Evolutionary conservation across 2,888 invertebrate genomes (phyloP).

Genomic region (Molorchus minor): DNA sequence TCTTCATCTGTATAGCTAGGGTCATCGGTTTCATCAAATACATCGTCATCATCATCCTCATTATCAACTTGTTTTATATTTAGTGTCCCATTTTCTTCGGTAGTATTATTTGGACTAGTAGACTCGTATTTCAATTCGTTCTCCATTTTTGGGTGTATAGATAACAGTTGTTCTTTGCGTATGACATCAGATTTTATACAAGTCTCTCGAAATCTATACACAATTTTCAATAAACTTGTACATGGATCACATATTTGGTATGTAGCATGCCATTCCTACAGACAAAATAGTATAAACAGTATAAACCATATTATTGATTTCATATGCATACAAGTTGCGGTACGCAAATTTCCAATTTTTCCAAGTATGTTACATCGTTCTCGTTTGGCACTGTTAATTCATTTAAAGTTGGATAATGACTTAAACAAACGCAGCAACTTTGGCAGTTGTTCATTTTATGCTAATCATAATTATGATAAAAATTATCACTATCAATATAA

Average conservation of each 20-base stretch:
- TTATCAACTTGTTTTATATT: conserved; percentile 17
- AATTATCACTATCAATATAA: no score
- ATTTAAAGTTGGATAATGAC: conserved; percentile 34
- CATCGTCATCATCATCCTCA: conserved; percentile 32
- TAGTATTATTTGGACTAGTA: conserved; percentile 3
- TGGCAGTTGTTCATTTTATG: conserved; percentile 9
- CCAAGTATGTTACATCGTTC: conserved; percentile 34
- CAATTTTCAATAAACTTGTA: conserved; percentile 42
- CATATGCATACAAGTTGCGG: conserved; percentile 43
- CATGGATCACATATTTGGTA: conserved; percentile 45
- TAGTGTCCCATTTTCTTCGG: conserved; percentile 30
- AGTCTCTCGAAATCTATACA: conserved; percentile 44
- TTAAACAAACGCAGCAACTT: conserved; percentile 45
- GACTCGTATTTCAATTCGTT: conserved; percentile 9
- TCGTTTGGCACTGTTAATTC: conserved; percentile 39
- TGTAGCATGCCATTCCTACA: conserved; percentile 40
- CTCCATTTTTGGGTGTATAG: conserved; percentile 21
- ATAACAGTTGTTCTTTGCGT: conserved; percentile 31
- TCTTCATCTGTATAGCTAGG: conserved; percentile 17
- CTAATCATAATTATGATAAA: no score
- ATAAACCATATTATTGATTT: no score
- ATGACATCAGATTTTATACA: conserved; percentile 43
- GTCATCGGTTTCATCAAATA: conserved; percentile 24
- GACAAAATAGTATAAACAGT: no score
- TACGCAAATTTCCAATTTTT: conserved; percentile 38